Base-by-base conservation (phyloP, 2,888 invertebrate species). In the Leptinotarsa haldemani region DNA sequence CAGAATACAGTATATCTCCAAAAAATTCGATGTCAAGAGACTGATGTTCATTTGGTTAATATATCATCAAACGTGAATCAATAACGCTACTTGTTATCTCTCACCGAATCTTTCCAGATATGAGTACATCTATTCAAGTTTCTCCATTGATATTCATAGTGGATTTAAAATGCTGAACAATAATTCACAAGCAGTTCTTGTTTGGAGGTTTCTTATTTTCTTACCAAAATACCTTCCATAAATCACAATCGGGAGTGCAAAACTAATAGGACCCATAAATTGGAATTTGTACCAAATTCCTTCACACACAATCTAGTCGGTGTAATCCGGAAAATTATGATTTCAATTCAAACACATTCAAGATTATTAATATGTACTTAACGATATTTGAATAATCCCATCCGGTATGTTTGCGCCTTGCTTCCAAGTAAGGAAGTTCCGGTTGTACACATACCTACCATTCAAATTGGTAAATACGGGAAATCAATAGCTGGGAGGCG, bases 331-430 rank as follows among this genome's bases (percentile, higher is more conserved):
- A 74, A 74, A 74, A 74, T 74, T 71, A 74, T 74, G 71, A 74
- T 74, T 74, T 69, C 71, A 71, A 74, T 74, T 69, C 74, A 74
- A 74, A 74, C 74, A 74, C 74, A 71, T 74, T 71, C 71, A 71
- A 74, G 74, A 74, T 71, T 74, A 74, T 71, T 74, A 74, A 65
- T 72, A 74, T 65, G 74, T 74, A 74, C 65, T 74, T 69, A 65
- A 65, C 71, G 50, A 65, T 69, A 72, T 71, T 74, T 69, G 74
- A 65, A 66, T 74, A 74, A 74, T 74, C 71, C 74, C 47, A 30
- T 53, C 50, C 58, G 69, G 69, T 58, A 69, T 74, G 71, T 74
- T 74, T 74, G 74, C 53, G 56, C 70, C 70, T 25, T 53, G 65
- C 69, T 53, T 68, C 50, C 66, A 22, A 66, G 22, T 66, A 18